Evolutionary conservation across 2,113 vertebrate species (phyloP).

Genomic region (Mustela lutreola): DNA sequence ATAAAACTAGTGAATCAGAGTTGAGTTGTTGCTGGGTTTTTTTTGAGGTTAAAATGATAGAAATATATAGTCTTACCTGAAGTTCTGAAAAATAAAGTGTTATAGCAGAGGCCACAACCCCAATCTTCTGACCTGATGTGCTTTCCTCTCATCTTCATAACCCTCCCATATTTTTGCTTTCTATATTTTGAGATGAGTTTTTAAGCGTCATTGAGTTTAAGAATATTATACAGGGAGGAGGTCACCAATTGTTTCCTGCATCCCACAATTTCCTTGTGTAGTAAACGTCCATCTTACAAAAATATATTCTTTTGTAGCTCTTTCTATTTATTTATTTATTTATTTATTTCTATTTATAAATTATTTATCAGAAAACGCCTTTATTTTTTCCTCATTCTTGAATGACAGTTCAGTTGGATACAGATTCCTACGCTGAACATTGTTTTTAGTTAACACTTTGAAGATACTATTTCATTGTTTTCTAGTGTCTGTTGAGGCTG

Average conservation of each 20-base stretch:
- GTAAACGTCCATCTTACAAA: neutral
- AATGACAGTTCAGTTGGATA: neutral
- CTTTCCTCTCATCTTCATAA: neutral
- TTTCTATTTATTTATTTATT: too few species aligned
- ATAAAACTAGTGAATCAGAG: neutral
- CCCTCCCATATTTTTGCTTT: neutral
- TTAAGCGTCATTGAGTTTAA: neutral
- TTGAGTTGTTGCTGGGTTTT: neutral
- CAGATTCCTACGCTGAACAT: neutral
- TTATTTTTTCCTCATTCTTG: neutral
- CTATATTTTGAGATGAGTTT: slow-evolving; percentile 21
- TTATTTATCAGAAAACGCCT: neutral
- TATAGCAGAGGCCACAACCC: neutral
- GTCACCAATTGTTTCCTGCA: neutral
- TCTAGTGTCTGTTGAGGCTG: neutral
- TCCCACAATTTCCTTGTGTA: neutral
- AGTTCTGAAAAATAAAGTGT: neutral
- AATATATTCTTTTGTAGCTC: neutral
- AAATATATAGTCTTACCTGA: neutral
- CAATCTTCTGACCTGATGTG: neutral
- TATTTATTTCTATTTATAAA: neutral
- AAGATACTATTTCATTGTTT: neutral
- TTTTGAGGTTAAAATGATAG: neutral
- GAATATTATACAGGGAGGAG: neutral
- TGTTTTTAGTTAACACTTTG: neutral